A percentile compares a stretch with the other conserved stretches of the same genome.
Conservation (phyloP, 2,888 invertebrate genomes). For the Agriotes lineatus region DNA sequence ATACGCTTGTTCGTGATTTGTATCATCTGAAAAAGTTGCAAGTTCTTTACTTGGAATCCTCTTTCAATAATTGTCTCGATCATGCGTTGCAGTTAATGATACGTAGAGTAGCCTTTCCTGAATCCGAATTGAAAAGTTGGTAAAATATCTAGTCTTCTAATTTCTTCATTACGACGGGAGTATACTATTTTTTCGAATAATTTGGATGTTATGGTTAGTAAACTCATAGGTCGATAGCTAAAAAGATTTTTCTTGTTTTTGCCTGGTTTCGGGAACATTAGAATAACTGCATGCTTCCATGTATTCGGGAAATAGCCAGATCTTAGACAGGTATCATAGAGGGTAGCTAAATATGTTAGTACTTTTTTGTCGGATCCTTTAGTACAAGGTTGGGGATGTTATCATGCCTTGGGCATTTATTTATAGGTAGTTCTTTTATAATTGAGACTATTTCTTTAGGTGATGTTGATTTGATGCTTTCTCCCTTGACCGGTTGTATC, state of each 20-base stretch:
- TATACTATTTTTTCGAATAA: not conserved
- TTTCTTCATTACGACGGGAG: not conserved
- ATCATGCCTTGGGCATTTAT: conserved; percentile 2
- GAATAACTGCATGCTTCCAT: not conserved
- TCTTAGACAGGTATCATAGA: conserved; percentile 1
- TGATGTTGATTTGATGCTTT: not conserved
- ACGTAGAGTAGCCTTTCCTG: not conserved
- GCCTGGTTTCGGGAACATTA: not conserved
- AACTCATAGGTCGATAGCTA: not conserved
- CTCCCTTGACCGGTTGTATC: not conserved
- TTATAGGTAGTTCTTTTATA: not conserved
- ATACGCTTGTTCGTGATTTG: too few species aligned
- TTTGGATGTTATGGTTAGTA: not conserved
- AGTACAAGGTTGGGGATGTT: not conserved
- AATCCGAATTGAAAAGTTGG: conserved; percentile 2
- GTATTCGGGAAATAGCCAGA: not conserved
- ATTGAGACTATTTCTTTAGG: not conserved
- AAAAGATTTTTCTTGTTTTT: not conserved
- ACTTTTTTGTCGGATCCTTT: not conserved
- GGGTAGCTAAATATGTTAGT: not conserved
- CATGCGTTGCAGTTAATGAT: not conserved
- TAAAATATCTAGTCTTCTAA: not conserved
- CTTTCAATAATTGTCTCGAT: too few species aligned
- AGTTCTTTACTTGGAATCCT: too few species aligned
- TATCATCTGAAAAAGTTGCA: too few species aligned